Base-by-base conservation (phyloP, 2,888 invertebrate genomes). In the Oegoconia quadripuncta region DNA sequence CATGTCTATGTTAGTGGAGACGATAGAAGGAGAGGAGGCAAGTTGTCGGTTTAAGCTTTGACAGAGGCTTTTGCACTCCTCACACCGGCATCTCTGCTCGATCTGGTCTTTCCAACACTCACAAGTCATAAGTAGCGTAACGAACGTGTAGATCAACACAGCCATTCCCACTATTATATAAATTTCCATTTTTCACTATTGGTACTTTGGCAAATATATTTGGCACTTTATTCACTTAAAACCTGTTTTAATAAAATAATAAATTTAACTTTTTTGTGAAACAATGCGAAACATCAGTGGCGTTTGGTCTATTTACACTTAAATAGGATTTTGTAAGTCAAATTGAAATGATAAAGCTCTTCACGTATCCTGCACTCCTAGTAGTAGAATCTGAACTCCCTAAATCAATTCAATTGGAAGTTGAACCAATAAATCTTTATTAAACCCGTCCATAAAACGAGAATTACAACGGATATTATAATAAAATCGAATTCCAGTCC, bases 131-230 rank as follows among this genome's bases (percentile, higher is more conserved):
- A 84, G 34, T 27, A 80, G 41, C 25, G 75, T 64, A 34, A 75
- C 61, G 15, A 83, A 51, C 34, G 72, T 66, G 57, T 86, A 87
- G 18, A 84, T 65, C 52, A 86, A 55, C 43, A 86, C 72, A 39
- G 74, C 84, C 64, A 84, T 68, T 41, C 83, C 83, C 39, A 86
- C 48, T 42, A 86, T 67, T 41, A 82, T 50, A 59, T 79, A 84
- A 55, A 86, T 65, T 71, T 86, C 86, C 84, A 86, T 84, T 34
- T 48, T 70, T 65, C 41, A 51, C 46, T 50, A 34, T 28, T 34
- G 30, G 20, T 22, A 12, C 11, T 13, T 42, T n/a, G n/a, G n/a
- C n/a, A n/a, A n/a, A n/a, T 48, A 41, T 37, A 35, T 37, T 35
- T 25, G 17, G 22, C 36, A 36, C 26, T 34, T 22, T 17, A 20